phyloP scores from a whole-genome alignment of 2,113 vertebrate genomes.

The Onychostruthus taczanowskii region DNA sequence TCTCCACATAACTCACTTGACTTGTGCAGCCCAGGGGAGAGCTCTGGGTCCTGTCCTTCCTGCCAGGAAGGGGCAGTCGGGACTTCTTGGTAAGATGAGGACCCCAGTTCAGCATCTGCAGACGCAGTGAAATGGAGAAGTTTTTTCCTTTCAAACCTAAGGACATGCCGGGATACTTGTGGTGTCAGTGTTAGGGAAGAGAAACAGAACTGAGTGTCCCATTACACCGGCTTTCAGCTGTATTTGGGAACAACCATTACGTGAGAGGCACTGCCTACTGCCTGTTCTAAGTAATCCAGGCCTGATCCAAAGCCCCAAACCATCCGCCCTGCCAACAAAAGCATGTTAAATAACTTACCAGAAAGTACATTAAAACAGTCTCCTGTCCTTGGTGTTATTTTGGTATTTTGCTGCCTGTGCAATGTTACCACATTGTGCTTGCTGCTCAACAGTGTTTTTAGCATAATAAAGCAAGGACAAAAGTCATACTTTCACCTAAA shows the following conservation, averaged over 20 bases:
- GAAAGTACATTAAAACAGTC: slow-evolving; percentile 57
- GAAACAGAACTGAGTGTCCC: slow-evolving; percentile 45
- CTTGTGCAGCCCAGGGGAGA: not conserved
- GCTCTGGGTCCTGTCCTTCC: not conserved
- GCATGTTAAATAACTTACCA: slow-evolving; percentile 70
- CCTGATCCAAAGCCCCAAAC: slow-evolving; percentile 54
- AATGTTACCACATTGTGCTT: slow-evolving; percentile 23
- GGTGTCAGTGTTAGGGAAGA: slow-evolving; percentile 54
- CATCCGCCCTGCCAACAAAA: slow-evolving; percentile 52
- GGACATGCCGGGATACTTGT: not conserved
- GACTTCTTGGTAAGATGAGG: not conserved
- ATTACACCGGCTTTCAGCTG: not conserved
- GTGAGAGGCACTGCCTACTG: slow-evolving; percentile 56
- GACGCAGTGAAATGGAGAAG: not conserved
- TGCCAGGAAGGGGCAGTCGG: not conserved
- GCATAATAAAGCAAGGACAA: not conserved
- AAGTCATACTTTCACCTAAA: not conserved
- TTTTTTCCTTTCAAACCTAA: not conserved
- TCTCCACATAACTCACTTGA: not conserved
- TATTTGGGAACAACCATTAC: slow-evolving; percentile 44
- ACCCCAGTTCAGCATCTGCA: not conserved
- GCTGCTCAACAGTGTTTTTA: not conserved
- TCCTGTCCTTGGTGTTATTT: slow-evolving; percentile 31
- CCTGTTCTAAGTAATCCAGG: slow-evolving; percentile 48
- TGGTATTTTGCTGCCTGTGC: slow-evolving; percentile 58